Conservation (phyloP, 2,797 vertebrate genomes). For the Scolopax bukidnonensis region DNA sequence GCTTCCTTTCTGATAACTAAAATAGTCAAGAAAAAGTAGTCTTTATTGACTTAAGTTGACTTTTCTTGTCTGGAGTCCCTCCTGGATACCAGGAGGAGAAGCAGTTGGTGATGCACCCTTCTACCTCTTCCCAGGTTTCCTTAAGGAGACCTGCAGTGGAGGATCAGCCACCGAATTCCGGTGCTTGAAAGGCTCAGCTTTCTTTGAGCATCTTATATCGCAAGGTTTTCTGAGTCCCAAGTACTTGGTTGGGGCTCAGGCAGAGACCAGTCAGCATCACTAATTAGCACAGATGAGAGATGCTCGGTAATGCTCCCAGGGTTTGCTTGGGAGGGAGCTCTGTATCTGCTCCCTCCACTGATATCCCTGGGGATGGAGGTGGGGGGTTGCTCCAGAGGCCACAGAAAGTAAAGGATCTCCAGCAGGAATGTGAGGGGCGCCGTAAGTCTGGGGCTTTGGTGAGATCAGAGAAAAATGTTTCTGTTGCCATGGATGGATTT, state of each 20-base stretch:
- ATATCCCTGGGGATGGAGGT: background rate
- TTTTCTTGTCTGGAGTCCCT: background rate
- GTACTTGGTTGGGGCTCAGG: background rate
- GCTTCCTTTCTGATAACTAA: background rate
- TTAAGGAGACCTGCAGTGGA: background rate
- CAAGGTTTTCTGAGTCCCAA: background rate
- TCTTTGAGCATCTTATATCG: background rate
- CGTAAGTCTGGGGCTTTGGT: background rate
- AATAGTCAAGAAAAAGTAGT: background rate
- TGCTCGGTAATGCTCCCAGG: background rate
- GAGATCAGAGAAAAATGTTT: background rate
- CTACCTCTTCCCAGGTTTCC: background rate
- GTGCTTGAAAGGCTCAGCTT: background rate
- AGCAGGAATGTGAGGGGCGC: background rate
- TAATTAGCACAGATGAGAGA: background rate
- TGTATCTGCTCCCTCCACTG: background rate
- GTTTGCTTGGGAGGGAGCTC: background rate
- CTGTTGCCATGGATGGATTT: background rate
- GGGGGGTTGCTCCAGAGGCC: background rate
- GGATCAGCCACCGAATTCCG: background rate
- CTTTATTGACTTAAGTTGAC: background rate
- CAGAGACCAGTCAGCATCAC: no score
- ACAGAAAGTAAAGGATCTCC: background rate
- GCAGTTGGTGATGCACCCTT: background rate
- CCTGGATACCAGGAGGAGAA: background rate